Base-by-base conservation (phyloP, 1,140 invertebrate species). In the Metopolophium dirhodum region DNA sequence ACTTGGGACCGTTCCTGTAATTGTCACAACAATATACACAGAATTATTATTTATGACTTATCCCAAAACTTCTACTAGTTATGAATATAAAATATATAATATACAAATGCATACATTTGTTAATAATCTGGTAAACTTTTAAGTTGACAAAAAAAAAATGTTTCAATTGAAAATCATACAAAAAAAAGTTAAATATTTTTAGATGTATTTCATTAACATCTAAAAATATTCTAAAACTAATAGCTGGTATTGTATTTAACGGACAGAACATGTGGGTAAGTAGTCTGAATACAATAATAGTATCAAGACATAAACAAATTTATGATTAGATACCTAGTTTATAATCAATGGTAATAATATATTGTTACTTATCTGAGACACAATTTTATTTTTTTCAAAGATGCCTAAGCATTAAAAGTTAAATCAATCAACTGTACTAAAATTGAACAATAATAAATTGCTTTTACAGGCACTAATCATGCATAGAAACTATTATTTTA, bases 1-100 rank as follows among this genome's bases (percentile, higher is more conserved):
- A 57, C 94, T 94, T 26, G 96, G 96, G 94, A 94, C 94, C 14
- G 96, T 96, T n/a, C 61, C 61, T 77, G 20, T 2, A 77, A 77
- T 77, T 77, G n/a, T 77, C 14, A 77, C 14, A 77, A 18, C 4
- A 68, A 68, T 68, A 68, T 68, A 68, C 61, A 68, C 11, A n/a
- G 1, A 4, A 68, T 30, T 68, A n/a, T n/a, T n/a, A 61, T 61
- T 61, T 3, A 30, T 6, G n/a, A 68, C 11, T 14, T 18, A 30
- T 68, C 11, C n/a, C 26, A n/a, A 14, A 14, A 30, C 11, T 68
- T 30, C 11, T 68, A n/a, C 4, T n/a, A 14, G 11, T 11, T 68
- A n/a, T 1, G 1, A 41, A 41, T 68, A 68, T 14, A 61, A 61
- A 61, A 61, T 61, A 30, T 30, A n/a, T 1, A 1, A 61, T 61